Conservation (phyloP, 2,888 invertebrate species). For the Tenthredo amoena region DNA sequence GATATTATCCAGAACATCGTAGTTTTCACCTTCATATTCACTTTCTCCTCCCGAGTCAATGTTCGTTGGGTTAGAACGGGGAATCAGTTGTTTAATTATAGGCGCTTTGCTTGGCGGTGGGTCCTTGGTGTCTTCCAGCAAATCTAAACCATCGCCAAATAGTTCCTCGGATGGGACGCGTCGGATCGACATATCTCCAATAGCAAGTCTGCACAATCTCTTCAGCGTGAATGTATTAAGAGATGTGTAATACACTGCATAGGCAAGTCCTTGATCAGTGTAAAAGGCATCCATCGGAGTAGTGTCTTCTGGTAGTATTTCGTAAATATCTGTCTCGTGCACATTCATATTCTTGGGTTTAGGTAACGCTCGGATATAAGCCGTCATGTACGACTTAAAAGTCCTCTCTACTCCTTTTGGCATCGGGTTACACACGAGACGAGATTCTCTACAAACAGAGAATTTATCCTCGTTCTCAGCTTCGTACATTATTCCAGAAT, state of each 20-base stretch:
- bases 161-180: conserved; percentile 75
- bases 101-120: conserved; percentile 38
- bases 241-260: conserved; percentile 81
- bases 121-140: conserved; percentile 74
- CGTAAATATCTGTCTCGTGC: conserved; percentile 55
- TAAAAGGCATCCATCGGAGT: conserved; percentile 82
- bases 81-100: conserved; percentile 39
- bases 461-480: conserved; percentile 77
- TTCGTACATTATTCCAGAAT: conserved; percentile 72
- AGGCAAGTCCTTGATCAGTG: conserved; percentile 81
- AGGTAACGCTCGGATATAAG: conserved; percentile 79
- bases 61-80: conserved; percentile 51
- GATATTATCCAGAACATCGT: not conserved
- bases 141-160: conserved; percentile 78
- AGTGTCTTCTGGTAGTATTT: conserved; percentile 73
- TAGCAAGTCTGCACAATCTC: conserved; percentile 79
- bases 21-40: conserved; percentile 35
- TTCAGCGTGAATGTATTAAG: conserved; percentile 81
- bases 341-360: conserved; percentile 56
- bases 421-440: conserved; percentile 80
- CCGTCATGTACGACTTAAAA: conserved; percentile 81
- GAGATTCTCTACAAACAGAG: conserved; percentile 78
- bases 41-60: conserved; percentile 35
- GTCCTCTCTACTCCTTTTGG: conserved; percentile 73
- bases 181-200: conserved; percentile 77